A percentile compares a stretch with the other conserved stretches of the same genome.
phyloP scores from a whole-genome alignment of 2,113 vertebrate species.

The Odocoileus hemionus region DNA sequence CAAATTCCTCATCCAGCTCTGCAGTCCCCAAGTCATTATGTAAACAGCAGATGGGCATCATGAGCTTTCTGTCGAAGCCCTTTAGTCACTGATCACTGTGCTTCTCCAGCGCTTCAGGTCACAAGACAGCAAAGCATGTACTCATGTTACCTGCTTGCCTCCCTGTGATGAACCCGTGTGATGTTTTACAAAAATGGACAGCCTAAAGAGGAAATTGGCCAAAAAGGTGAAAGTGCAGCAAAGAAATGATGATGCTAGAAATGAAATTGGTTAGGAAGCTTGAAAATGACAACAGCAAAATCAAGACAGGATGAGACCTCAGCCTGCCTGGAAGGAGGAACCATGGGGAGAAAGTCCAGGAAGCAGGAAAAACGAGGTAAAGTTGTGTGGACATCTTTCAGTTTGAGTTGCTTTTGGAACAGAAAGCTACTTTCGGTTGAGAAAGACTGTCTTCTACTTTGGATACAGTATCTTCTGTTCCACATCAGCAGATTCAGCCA shows the following conservation, averaged over 20 bases:
- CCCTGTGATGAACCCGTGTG: background rate
- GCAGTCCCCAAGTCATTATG: accelerated
- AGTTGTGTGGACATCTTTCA: no score
- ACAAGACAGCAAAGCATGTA: background rate
- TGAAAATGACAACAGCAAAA: background rate
- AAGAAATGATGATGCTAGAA: background rate
- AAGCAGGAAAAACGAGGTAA: background rate
- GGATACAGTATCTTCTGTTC: background rate
- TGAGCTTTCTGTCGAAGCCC: accelerated
- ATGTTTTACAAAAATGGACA: background rate
- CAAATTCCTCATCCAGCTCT: background rate
- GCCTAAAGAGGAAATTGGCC: background rate
- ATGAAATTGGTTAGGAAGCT: background rate
- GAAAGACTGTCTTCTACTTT: background rate
- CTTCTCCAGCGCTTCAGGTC: background rate
- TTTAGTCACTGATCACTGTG: accelerated
- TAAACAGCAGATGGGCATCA: accelerated
- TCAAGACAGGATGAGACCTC: background rate
- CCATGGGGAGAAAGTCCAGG: background rate
- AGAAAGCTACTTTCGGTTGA: background rate
- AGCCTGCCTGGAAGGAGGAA: background rate
- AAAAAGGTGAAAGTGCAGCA: background rate
- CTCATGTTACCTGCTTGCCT: background rate
- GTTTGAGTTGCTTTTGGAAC: background rate
- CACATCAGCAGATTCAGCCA: background rate